Percentiles rank a stretch among this genome's conserved stretches.
phyloP scores from a whole-genome alignment of 2,888 invertebrate species.

The Drosophila falleni region DNA sequence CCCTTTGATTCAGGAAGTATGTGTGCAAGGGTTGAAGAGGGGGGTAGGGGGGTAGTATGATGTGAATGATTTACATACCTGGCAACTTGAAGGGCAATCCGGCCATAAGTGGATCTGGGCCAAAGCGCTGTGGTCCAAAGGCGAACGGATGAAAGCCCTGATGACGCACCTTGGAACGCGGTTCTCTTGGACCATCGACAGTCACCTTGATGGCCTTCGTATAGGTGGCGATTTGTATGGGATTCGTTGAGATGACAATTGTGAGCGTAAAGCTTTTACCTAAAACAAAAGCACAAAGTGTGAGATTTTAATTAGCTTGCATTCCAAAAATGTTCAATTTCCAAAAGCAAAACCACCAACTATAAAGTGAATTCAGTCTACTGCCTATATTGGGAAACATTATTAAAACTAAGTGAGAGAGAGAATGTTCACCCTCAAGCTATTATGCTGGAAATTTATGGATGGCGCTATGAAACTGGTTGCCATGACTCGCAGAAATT shows the following conservation, averaged over 20 bases:
- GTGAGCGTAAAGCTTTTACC: constrained; percentile 99
- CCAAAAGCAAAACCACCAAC: not conserved
- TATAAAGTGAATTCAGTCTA: not conserved
- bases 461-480: constrained; percentile 53
- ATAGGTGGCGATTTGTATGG: constrained; percentile 98
- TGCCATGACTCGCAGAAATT: constrained; percentile 17
- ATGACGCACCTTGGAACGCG: constrained; percentile 96
- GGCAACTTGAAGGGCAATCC: constrained; percentile 93
- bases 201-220: constrained; percentile 99
- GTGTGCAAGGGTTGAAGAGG: not conserved
- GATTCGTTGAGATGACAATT: constrained; percentile 96
- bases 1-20: no score
- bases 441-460: constrained; percentile 14
- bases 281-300: constrained; percentile 86
- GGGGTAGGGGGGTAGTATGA: not conserved
- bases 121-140: constrained; percentile 93
- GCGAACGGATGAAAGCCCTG: constrained; percentile 96
- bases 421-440: not conserved
- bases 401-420: not conserved
- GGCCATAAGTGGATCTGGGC: constrained; percentile 92
- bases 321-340: constrained; percentile 10
- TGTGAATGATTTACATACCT: constrained; percentile 87
- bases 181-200: constrained; percentile 99
- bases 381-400: not conserved
- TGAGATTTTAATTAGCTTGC: constrained; percentile 18